phyloP scores from a whole-genome alignment of 2,113 vertebrate genomes.

The Centropus bengalensis region DNA sequence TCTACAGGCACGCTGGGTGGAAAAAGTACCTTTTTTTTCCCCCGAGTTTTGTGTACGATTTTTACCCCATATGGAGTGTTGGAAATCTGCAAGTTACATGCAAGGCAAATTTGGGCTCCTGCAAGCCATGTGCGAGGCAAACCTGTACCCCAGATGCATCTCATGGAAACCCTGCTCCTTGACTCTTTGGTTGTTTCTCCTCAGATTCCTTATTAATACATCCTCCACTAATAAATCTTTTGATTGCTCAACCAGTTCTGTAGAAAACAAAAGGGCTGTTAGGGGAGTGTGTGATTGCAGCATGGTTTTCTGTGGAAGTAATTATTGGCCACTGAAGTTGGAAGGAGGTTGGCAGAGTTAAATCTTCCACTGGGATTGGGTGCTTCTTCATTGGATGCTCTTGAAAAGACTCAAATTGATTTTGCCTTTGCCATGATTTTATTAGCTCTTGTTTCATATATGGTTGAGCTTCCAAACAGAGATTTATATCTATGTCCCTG shows the following conservation, averaged over 20 bases:
- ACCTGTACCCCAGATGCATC: neutral
- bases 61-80: neutral
- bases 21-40: neutral
- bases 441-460: slow-evolving; percentile 6
- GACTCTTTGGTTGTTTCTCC: neutral
- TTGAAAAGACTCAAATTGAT: slow-evolving; percentile 29
- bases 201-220: slow-evolving; percentile 4
- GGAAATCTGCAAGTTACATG: neutral
- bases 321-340: slow-evolving; percentile 22
- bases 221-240: slow-evolving; percentile 21
- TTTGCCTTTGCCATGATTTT: neutral
- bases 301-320: slow-evolving; percentile 16
- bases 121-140: neutral
- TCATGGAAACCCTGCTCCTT: neutral
- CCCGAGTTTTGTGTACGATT: neutral
- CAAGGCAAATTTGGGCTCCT: neutral
- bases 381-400: neutral
- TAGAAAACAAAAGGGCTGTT: neutral
- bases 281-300: neutral
- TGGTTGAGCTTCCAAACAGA: neutral
- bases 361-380: slow-evolving; percentile 2
- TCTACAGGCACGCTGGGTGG: neutral
- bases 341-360: neutral
- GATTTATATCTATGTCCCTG: neutral
- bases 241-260: slow-evolving; percentile 3